Evolutionary conservation across 1,140 invertebrate genomes (phyloP).

Genomic region (Atta cephalotes): DNA sequence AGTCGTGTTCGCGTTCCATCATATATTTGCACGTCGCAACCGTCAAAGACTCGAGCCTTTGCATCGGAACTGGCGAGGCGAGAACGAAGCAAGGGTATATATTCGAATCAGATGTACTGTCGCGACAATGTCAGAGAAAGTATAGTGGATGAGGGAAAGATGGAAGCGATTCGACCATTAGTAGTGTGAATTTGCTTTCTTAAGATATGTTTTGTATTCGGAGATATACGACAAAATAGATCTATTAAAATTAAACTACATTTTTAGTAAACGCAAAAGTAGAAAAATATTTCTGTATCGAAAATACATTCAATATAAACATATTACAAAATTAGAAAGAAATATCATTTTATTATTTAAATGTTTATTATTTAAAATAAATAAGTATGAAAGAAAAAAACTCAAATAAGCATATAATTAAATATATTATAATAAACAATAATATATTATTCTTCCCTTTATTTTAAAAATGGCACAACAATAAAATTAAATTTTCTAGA

Average conservation of each 20-base stretch:
- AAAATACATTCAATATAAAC: neutral
- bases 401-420: too few species aligned
- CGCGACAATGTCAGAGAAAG: neutral
- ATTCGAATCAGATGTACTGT: slow-evolving; percentile 18
- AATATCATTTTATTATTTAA: too few species aligned
- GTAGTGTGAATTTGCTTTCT: slow-evolving; percentile 13
- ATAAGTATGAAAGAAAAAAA: too few species aligned
- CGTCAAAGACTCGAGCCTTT: slow-evolving; percentile 5
- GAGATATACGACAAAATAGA: neutral
- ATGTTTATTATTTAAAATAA: too few species aligned
- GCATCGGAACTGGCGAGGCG: neutral
- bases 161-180: slow-evolving; percentile 3
- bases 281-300: neutral
- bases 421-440: slow-evolving; percentile 2
- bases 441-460: neutral
- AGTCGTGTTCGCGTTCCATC: neutral
- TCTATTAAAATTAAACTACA: neutral
- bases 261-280: neutral
- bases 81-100: neutral
- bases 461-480: neutral
- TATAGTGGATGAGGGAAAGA: neutral
- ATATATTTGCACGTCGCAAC: slow-evolving; percentile 30
- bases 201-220: neutral
- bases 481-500: too few species aligned
- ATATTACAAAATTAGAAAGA: neutral